Conservation (phyloP, 2,888 invertebrate genomes). For the Minunthozetes semirufus region DNA sequence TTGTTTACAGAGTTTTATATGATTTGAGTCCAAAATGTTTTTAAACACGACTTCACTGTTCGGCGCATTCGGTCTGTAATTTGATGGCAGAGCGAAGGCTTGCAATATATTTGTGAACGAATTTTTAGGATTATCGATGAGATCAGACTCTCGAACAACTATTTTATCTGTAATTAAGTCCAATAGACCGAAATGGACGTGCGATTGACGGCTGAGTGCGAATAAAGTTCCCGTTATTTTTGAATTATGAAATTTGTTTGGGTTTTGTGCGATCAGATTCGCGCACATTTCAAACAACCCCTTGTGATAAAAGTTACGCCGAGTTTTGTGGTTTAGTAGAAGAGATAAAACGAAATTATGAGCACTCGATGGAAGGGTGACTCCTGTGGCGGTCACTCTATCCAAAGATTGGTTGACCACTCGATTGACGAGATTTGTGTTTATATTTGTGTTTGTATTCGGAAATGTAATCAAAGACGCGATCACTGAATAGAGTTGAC, state of each 20-base stretch:
- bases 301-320: not conserved
- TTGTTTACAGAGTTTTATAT: not conserved
- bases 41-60: constrained; percentile 1
- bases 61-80: not conserved
- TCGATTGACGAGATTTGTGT: not conserved
- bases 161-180: not conserved
- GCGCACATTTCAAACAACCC: constrained; percentile 8
- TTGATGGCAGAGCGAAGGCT: not conserved
- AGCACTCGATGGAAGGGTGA: not conserved
- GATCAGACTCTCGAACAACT: not conserved
- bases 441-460: not conserved
- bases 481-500: not conserved
- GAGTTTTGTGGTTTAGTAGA: not conserved
- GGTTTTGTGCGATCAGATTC: not conserved
- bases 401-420: not conserved
- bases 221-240: not conserved
- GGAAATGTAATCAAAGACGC: not conserved
- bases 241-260: not conserved
- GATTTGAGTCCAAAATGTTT: not conserved
- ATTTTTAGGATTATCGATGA: not conserved
- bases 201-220: not conserved
- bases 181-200: not conserved
- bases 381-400: constrained; percentile 8
- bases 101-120: constrained; percentile 1
- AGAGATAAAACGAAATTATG: not conserved